Evolutionary conservation across 1,140 invertebrate genomes (phyloP).

Genomic region (Anastrepha obliqua): DNA sequence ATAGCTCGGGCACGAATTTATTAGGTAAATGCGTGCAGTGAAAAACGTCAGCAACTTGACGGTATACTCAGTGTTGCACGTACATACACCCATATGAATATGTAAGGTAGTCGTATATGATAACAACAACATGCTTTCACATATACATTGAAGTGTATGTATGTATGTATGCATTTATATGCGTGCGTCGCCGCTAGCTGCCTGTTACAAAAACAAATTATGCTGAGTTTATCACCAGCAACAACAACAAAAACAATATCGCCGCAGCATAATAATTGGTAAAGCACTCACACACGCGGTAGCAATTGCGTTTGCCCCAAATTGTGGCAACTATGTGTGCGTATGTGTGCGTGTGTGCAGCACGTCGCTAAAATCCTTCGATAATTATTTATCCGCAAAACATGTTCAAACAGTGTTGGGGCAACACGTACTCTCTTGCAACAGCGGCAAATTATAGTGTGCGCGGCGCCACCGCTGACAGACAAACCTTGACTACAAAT

Average conservation of each 20-base stretch:
- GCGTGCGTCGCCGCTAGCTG: not conserved
- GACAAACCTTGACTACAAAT: not conserved
- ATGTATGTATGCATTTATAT: not conserved
- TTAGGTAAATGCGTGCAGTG: conserved; percentile 32
- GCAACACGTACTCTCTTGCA: conserved; percentile 41
- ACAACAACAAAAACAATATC: conserved; percentile 31
- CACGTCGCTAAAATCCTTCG: conserved; percentile 49
- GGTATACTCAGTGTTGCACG: conserved; percentile 49
- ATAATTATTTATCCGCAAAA: conserved; percentile 53
- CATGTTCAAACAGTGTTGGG: conserved; percentile 43
- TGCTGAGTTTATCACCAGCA: conserved; percentile 4
- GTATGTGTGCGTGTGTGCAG: not conserved
- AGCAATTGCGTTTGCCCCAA: conserved; percentile 51
- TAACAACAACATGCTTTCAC: not conserved
- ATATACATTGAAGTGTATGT: not conserved
- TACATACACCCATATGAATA: too few relatives aligned
- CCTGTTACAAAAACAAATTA: conserved; percentile 32
- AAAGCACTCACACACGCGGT: conserved; percentile 13
- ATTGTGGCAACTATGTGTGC: conserved; percentile 7
- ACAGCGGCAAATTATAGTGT: conserved; percentile 43
- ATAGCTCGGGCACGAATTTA: conserved; percentile 7
- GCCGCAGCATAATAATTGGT: conserved; percentile 30
- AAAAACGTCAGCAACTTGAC: conserved; percentile 9
- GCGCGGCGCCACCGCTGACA: not conserved
- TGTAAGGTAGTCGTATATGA: too few relatives aligned